phyloP scores from a whole-genome alignment of 2,797 vertebrate genomes.

The Todus mexicanus region DNA sequence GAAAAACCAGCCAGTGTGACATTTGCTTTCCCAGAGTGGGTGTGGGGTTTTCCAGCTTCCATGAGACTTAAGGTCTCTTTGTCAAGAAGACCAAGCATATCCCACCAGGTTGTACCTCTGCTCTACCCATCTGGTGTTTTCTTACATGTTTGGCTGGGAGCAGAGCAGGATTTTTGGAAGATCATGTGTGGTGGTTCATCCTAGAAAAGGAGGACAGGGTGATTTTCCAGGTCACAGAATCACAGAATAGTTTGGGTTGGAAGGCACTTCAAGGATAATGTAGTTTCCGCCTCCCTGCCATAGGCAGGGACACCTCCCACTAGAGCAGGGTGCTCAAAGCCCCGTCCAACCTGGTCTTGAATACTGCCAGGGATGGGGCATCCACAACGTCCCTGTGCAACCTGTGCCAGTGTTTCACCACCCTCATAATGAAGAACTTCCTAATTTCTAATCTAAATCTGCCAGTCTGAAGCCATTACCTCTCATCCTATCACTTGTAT shows the following conservation, averaged over 20 bases:
- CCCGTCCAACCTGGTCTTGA: no score
- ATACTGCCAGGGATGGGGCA: no score
- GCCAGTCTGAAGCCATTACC: background rate
- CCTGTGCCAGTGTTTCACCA: background rate
- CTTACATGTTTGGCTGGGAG: background rate
- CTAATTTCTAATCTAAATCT: background rate
- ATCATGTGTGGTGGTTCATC: background rate
- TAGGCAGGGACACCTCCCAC: no score
- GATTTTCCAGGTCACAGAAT: background rate
- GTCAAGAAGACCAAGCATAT: background rate
- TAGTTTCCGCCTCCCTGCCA: background rate
- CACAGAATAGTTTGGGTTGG: background rate
- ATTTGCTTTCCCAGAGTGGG: background rate
- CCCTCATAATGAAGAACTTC: background rate
- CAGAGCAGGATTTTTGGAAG: background rate
- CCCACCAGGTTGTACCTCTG: background rate
- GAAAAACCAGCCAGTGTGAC: accelerated
- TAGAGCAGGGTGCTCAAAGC: no score
- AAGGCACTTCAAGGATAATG: background rate
- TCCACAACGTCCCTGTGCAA: background rate
- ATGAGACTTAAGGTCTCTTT: background rate
- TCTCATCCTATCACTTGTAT: background rate
- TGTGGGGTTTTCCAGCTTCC: background rate
- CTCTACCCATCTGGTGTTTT: background rate
- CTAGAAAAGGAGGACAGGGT: background rate